Evolutionary conservation across 2,113 vertebrate species (phyloP), one percentile per base, ranked within the genome.

Genomic region (Kryptolebias marmoratus): DNA sequence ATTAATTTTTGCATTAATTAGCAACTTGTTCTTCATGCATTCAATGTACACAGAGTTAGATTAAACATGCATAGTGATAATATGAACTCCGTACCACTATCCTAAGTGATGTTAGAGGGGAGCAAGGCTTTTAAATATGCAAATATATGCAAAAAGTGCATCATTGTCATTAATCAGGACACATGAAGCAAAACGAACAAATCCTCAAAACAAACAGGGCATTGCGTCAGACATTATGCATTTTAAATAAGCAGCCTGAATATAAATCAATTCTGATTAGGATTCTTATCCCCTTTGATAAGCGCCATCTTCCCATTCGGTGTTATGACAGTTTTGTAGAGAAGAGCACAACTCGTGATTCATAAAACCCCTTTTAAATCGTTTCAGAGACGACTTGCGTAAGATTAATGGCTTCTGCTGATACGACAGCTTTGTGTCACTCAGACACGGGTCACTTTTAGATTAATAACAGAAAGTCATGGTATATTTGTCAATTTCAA

Each of bases 71-170:
- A 31, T 47, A 39, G 16, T 49, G 57, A 42, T 65, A 50, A 74
- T 60, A 52, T 50, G 16, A 62, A 71, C 36, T 64, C 12, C 2
- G 27, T 32, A 48, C 12, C 59, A 28, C 31, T 47, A 30, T 56
- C 28, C 18, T 68, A 54, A 67, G 58, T 59, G 14, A 56, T 63
- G 22, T 60, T 44, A 54, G 49, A 68, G 68, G 54, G 4, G 54
- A 48, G 1, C 45, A 56, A 15, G 2, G 1, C 36, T n/a, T 27
- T 65, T n/a, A 53, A 67, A 59, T 50, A 68, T 82, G 71, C 53
- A 62, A 75, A 81, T 69, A 36, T 64, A 75, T 80, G 18, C 56
- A 77, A 60, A 79, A 68, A 57, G 0, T 64, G 30, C 59, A 69
- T 71, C 16, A n/a, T 22, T 52, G 36, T 53, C 56, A 61, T 64